Evolutionary conservation across 2,797 vertebrate genomes (phyloP).

Genomic region (Pseudochromis fuscus): DNA sequence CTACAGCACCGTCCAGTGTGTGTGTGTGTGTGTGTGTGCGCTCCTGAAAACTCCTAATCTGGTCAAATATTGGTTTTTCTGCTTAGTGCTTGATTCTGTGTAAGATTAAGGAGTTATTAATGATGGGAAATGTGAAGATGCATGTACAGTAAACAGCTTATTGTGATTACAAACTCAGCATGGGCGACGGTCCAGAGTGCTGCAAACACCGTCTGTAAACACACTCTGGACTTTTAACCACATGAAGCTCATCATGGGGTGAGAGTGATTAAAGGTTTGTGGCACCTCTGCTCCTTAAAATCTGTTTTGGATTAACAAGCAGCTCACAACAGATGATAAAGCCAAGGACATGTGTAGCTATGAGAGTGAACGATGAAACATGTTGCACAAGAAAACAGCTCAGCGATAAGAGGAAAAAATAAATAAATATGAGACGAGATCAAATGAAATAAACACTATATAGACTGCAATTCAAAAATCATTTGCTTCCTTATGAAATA

Average conservation of each 20-base stretch:
- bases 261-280: conserved; percentile 56
- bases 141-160: conserved; percentile 48
- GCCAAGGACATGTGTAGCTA: not conserved
- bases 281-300: conserved; percentile 48
- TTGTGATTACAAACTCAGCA: conserved; percentile 37
- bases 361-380: too few relatives aligned
- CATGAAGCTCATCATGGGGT: conserved; percentile 25
- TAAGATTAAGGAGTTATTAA: conserved; percentile 34
- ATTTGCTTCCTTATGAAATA: too few relatives aligned
- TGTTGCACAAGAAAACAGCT: too few relatives aligned
- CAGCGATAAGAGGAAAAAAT: too few relatives aligned
- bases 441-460: not conserved
- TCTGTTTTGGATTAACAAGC: conserved; percentile 45
- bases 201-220: conserved; percentile 59
- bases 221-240: conserved; percentile 59
- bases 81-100: conserved; percentile 17
- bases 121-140: conserved; percentile 37
- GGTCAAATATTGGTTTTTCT: conserved; percentile 38
- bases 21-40: too few relatives aligned
- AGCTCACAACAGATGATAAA: conserved; percentile 15
- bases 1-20: conserved; percentile 3
- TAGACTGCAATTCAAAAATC: conserved; percentile 1
- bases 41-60: conserved; percentile 36
- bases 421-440: too few relatives aligned
- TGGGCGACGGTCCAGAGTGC: conserved; percentile 20